Evolutionary conservation across 2,888 invertebrate species (phyloP).

Genomic region (Drosophila siamana): DNA sequence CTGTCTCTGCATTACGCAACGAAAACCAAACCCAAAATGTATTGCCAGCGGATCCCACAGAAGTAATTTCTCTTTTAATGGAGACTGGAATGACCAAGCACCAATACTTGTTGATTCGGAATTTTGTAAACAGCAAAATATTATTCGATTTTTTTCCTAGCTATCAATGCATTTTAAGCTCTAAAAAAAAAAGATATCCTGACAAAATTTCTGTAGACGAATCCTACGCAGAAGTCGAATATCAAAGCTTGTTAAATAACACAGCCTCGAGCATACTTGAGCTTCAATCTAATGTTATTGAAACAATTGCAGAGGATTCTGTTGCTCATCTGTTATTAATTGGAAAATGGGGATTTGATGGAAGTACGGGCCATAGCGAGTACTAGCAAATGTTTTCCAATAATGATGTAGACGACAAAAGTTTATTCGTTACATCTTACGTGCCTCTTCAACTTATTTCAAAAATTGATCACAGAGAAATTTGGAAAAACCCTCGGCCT

Average conservation of each 20-base stretch:
- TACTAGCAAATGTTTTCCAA: constrained; percentile 6
- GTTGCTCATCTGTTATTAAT: constrained; percentile 6
- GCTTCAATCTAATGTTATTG: constrained; percentile 9
- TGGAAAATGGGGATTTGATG: not conserved
- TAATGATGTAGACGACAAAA: constrained; percentile 12
- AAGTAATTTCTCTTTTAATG: constrained; percentile 36
- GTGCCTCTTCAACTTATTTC: constrained; percentile 7
- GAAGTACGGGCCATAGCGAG: constrained; percentile 4
- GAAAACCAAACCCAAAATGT: constrained; percentile 6
- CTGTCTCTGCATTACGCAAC: constrained; percentile 31
- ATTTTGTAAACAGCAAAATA: constrained; percentile 32
- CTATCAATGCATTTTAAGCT: constrained; percentile 14
- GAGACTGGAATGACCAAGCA: constrained; percentile 29
- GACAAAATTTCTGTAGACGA: constrained; percentile 83
- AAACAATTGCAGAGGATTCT: constrained; percentile 5
- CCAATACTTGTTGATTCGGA: constrained; percentile 26
- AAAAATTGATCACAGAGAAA: not conserved
- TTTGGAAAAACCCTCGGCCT: not conserved
- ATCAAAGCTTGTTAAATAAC: constrained; percentile 10
- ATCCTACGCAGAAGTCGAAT: constrained; percentile 85
- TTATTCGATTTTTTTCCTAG: constrained; percentile 29
- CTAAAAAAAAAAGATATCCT: constrained; percentile 4
- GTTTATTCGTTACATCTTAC: constrained; percentile 6
- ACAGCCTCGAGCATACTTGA: constrained; percentile 83
- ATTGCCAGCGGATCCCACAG: constrained; percentile 16